Percentiles rank a stretch among this genome's conserved stretches.
phyloP scores from a whole-genome alignment of 53 echinoderm and acorn worm genomes.

The Temnopleurus reevesii region DNA sequence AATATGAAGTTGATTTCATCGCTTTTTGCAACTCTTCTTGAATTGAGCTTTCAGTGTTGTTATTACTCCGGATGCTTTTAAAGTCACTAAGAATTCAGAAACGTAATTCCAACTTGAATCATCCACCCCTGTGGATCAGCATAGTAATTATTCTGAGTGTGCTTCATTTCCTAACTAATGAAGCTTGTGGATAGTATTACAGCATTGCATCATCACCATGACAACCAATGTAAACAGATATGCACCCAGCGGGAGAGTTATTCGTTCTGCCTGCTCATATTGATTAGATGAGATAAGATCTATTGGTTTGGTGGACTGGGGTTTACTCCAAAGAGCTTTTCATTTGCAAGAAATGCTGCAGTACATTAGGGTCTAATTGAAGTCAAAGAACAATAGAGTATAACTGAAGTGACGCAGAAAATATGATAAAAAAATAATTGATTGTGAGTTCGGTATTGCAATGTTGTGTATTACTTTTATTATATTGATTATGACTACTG shows the following conservation, averaged over 20 bases:
- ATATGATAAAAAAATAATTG: neutral
- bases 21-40: no score
- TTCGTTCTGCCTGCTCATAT: neutral
- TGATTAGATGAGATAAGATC: slow-evolving; percentile 13
- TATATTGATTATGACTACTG: neutral
- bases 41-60: no score
- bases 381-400: neutral
- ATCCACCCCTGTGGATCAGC: no score
- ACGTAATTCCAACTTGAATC: no score
- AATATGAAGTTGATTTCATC: no score
- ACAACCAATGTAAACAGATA: slow-evolving; percentile 44
- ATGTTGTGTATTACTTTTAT: neutral
- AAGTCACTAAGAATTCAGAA: no score
- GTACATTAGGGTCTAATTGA: neutral
- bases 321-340: neutral
- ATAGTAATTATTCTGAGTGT: neutral
- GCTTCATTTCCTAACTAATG: neutral
- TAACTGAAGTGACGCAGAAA: neutral
- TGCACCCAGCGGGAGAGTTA: neutral
- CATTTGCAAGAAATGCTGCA: neutral
- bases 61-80: no score
- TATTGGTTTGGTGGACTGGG: neutral
- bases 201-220: neutral
- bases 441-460: neutral
- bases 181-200: neutral